Evolutionary conservation across 2,797 vertebrate genomes (phyloP), one percentile per base, ranked within the genome.

Genomic region (Muscicapa striata): DNA sequence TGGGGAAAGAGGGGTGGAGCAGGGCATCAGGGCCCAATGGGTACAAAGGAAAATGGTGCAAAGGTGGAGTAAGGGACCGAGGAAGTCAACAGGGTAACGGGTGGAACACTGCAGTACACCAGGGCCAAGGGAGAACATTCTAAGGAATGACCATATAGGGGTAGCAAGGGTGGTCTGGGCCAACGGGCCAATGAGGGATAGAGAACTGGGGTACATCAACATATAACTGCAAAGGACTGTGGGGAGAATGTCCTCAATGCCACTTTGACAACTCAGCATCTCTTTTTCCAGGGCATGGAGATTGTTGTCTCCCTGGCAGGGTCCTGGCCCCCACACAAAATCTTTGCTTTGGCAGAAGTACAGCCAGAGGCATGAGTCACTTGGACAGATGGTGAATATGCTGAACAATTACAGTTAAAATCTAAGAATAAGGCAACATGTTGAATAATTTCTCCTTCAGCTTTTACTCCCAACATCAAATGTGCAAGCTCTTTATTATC

Each of bases 391-490:
- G 80, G 88, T 62, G 45, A 62, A 84, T 86, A 61, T 40, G 46
- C 34, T 48, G 93, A 89, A 90, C 68, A 91, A 89, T 84, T 93
- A 76, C 24, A 87, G 43, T 74, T 77, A 89, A 92, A 89, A 84
- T 36, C 51, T 76, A 73, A 91, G 93, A 94, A 79, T 21, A 94
- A 82, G 30, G 84, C 32, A 89, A 87, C 30, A 49, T 3, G 26
- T 57, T 82, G 74, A 90, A 83, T 61, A 57, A 89, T 66, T 92
- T 92, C 85, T 76, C 51, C 55, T 87, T 92, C 74, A 78, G 32
- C 55, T 94, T 62, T 61, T 57, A 75, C 22, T 78, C n/a, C 24
- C 51, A 82, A 66, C 57, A 82, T 73, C 55, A 82, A 91, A 63
- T 11, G n/a, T 63, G 67, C 43, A 73, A 82, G 32, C 22, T 72